Evolutionary conservation across 1,140 invertebrate genomes (phyloP).

Genomic region (Drosophila orena): DNA sequence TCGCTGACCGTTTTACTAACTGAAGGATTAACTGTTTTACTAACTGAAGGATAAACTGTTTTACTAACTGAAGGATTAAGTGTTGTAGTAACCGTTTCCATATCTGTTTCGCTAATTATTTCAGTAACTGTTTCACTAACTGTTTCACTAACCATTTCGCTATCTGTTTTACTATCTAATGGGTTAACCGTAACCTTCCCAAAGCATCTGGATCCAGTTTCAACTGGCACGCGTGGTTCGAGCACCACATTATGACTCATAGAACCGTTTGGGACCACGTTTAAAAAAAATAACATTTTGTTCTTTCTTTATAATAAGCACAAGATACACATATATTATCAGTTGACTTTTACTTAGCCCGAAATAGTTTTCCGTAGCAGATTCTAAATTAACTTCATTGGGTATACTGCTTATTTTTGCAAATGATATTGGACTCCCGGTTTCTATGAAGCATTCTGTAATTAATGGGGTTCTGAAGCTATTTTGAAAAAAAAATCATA

Average conservation of each 20-base stretch:
- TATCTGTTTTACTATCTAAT: not conserved
- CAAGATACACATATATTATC: not conserved
- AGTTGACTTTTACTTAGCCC: slow-evolving; percentile 1
- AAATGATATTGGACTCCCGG: not conserved
- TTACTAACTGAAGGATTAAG: not conserved
- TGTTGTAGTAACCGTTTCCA: not conserved
- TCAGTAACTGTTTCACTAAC: not conserved
- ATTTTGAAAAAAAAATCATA: not conserved
- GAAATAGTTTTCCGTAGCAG: not conserved
- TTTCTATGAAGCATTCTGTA: slow-evolving; percentile 6
- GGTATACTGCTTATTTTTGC: not conserved
- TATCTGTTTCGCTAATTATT: not conserved
- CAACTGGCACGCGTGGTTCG: not conserved
- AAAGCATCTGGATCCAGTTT: not conserved
- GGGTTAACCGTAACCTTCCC: too few relatives aligned
- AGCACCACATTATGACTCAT: too few relatives aligned
- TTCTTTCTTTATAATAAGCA: not conserved
- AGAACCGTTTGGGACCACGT: too few relatives aligned
- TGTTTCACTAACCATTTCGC: too few relatives aligned
- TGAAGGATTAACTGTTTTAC: not conserved
- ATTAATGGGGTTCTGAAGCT: not conserved
- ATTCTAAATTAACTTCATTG: not conserved
- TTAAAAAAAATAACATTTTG: too few relatives aligned
- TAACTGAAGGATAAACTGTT: not conserved
- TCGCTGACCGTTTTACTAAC: not conserved